Base-by-base conservation (phyloP, 2,113 vertebrate species). In the Daphoenositta chrysoptera region DNA sequence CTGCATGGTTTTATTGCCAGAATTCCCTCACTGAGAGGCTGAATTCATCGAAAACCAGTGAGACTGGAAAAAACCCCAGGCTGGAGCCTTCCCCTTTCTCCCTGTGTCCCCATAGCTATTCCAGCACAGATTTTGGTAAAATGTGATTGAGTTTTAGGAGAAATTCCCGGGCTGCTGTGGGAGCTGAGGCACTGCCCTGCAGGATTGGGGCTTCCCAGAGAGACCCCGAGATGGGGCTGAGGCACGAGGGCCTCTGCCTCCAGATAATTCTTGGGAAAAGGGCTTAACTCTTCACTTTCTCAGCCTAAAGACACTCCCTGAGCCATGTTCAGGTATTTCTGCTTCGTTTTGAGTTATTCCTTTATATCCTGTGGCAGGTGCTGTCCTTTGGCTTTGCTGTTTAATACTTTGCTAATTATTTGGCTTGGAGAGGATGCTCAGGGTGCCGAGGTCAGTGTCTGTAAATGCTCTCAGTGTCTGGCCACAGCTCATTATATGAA, bases 221-320 rank as follows among this genome's bases (percentile, higher is more conserved):
- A 18, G 5, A 21, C 6, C 53, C 31, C 0, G 0, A 58, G 9
- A 27, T 15, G 14, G 56, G 15, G 15, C 4, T 10, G 15, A 40
- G 40, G 27, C 23, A 60, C 14, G 13, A 78, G 37, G 13, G 47
- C 28, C 22, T 4, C 48, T 27, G 7, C 13, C 23, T 66, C n/a
- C 28, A 60, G 51, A 24, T 6, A 13, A 4, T 16, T 33, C 83
- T 57, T 30, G n/a, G 20, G 31, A 50, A 11, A 7, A 26, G 16
- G 18, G 6, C 18, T 61, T 30, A 53, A 45, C 27, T 70, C 50
- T 65, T 69, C 15, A 8, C 5, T 64, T 82, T n/a, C 27, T 44
- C 58, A 83, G 24, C n/a, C 30, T 88, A 17, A 33, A 51, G 28
- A 19, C 6, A 33, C 9, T 65, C 54, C 22, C 40, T 26, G 26